phyloP scores from a whole-genome alignment of 2,888 invertebrate genomes.

The Charanyca ferruginea region DNA sequence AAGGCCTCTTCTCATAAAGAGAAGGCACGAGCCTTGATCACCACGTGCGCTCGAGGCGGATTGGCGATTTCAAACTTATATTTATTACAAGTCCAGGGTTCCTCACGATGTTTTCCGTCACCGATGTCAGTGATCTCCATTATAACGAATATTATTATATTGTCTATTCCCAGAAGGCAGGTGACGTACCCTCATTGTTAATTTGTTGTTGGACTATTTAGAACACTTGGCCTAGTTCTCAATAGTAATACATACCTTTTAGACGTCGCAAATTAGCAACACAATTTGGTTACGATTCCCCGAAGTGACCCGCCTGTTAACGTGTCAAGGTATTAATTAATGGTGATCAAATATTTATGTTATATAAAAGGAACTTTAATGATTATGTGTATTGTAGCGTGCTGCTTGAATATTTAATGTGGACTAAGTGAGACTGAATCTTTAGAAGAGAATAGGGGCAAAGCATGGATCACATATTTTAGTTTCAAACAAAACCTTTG shows the following conservation, averaged over 20 bases:
- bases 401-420: conserved; percentile 38
- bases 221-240: conserved; percentile 41
- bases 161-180: conserved; percentile 38
- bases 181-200: conserved; percentile 31
- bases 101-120: no score
- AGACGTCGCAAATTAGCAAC: conserved; percentile 42
- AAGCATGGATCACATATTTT: no score
- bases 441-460: neutral
- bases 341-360: conserved; percentile 43
- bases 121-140: no score
- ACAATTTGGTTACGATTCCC: conserved; percentile 47
- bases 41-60: no score
- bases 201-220: conserved; percentile 48
- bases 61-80: no score
- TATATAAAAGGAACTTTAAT: neutral
- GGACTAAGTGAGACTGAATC: conserved; percentile 13
- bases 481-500: no score
- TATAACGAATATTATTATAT: neutral
- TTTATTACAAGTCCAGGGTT: no score
- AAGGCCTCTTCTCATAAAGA: no score
- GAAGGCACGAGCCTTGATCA: no score
- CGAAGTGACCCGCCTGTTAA: conserved; percentile 43
- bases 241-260: conserved; percentile 35
- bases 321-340: conserved; percentile 53
- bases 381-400: no score